Conservation (phyloP, 53 echinoderm and acorn worm species). For the Pentamera pediparva region DNA sequence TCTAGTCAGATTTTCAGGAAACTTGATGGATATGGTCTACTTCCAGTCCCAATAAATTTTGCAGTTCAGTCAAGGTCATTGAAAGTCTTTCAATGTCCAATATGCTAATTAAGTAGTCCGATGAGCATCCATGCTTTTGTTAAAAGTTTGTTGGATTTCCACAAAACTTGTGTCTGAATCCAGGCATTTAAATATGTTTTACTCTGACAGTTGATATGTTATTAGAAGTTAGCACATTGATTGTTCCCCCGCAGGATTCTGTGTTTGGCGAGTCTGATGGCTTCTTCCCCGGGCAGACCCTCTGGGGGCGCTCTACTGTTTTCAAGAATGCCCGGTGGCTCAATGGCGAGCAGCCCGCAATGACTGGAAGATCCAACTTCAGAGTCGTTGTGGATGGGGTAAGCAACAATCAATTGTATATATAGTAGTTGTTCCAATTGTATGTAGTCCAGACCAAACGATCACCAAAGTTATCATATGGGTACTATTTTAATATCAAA, state of each 20-base stretch:
- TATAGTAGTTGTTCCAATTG: background rate
- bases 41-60: too few relatives aligned
- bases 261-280: slow-evolving; percentile 76
- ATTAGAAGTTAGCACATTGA: background rate
- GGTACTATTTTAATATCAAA: background rate
- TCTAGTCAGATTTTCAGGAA: too few relatives aligned
- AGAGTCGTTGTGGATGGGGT: slow-evolving; percentile 92
- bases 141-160: too few relatives aligned
- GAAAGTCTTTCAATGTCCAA: too few relatives aligned
- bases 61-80: too few relatives aligned
- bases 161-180: background rate
- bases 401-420: background rate
- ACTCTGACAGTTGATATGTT: too few relatives aligned
- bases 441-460: background rate
- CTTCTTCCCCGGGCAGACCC: slow-evolving; percentile 85
- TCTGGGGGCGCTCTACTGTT: slow-evolving; percentile 63
- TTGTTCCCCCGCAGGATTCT: slow-evolving; percentile 44
- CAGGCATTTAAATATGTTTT: background rate
- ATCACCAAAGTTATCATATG: background rate
- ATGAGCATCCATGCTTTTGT: too few relatives aligned
- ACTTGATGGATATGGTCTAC: too few relatives aligned
- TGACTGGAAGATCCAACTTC: slow-evolving; percentile 75
- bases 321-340: slow-evolving; percentile 93
- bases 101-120: too few relatives aligned
- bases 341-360: slow-evolving; percentile 78